These are phyloP conservation scores for Bhutanitis thaidina DNA, from an alignment of 2,888 invertebrate genomes.

Conservation along the genomic window DNA sequence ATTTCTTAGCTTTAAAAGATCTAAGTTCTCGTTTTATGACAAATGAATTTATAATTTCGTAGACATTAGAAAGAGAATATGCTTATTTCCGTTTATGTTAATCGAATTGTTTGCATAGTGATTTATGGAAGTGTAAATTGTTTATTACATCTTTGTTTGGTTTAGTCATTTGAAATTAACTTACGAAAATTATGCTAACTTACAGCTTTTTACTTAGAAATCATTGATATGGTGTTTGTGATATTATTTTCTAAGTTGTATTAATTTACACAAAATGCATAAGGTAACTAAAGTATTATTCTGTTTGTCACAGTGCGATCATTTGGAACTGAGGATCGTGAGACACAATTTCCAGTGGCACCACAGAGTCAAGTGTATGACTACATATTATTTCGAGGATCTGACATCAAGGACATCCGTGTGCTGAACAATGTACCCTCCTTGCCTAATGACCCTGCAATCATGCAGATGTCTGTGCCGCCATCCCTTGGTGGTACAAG, in stretches of 20 bases:
- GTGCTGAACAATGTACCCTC: conserved; percentile 94
- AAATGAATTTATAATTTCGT: no score
- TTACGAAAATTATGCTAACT: no score
- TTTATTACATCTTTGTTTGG: no score
- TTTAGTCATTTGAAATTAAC: no score
- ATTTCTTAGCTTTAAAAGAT: background rate
- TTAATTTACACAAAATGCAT: background rate
- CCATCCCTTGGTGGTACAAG: conserved; percentile 83
- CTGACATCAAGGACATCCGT: conserved; percentile 99
- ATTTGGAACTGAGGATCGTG: conserved; percentile 99
- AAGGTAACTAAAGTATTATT: background rate
- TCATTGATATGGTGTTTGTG: no score
- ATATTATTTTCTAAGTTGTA: background rate
- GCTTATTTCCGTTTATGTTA: no score
- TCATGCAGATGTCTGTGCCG: conserved; percentile 93
- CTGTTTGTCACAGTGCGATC: conserved; percentile 90
- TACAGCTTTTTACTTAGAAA: no score
- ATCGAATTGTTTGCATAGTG: no score
- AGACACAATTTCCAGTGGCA: conserved; percentile 96
- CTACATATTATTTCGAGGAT: conserved; percentile 98
- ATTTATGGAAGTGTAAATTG: no score
- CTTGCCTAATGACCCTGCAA: conserved; percentile 98
- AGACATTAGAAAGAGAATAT: no score
- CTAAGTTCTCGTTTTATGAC: no score
- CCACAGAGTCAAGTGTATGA: conserved; percentile 99